Evolutionary conservation across 2,888 invertebrate genomes (phyloP).

Genomic region (Lathronympha strigana): DNA sequence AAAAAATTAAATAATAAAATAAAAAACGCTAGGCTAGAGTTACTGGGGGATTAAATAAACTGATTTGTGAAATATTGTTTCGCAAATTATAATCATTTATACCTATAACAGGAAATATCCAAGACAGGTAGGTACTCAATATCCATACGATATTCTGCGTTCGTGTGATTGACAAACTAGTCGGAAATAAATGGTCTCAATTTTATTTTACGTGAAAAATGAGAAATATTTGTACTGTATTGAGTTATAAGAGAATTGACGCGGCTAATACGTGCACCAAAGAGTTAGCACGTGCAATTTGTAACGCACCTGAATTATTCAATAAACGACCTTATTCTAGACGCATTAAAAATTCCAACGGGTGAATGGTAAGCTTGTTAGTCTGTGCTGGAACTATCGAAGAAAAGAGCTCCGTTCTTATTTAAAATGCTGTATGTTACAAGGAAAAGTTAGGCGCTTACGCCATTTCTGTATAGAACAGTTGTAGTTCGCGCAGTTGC

Average conservation of each 20-base stretch:
- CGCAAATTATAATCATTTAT: too few species aligned
- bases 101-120: too few species aligned
- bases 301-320: neutral
- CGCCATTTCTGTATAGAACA: neutral
- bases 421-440: neutral
- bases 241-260: conserved; percentile 19
- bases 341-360: neutral
- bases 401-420: neutral
- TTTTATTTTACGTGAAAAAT: conserved; percentile 18
- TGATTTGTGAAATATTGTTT: too few species aligned
- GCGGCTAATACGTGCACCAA: conserved; percentile 24
- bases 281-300: conserved; percentile 15
- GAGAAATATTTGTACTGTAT: conserved; percentile 13
- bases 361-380: neutral
- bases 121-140: neutral
- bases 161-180: neutral
- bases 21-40: too few species aligned
- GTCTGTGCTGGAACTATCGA: conserved; percentile 22
- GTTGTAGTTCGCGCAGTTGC: neutral
- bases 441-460: neutral
- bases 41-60: too few species aligned
- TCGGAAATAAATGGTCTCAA: conserved; percentile 1
- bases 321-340: conserved; percentile 1
- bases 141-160: neutral
- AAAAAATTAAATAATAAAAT: too few species aligned